phyloP scores from a whole-genome alignment of 1,140 invertebrate species.

The Leguminivora glycinivorella region DNA sequence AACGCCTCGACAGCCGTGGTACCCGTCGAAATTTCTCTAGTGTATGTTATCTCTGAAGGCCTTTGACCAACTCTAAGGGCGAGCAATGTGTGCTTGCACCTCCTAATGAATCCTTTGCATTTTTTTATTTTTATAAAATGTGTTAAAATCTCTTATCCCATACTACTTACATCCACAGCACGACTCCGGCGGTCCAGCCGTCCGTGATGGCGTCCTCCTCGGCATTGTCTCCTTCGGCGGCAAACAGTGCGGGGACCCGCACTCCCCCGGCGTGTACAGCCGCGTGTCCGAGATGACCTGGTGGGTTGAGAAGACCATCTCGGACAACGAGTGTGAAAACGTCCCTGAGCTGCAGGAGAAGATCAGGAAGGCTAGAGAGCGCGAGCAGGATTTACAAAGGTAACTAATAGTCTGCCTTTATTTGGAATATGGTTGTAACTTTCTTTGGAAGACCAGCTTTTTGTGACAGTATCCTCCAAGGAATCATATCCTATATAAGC shows the following conservation, averaged over 20 bases:
- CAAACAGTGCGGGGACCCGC: slow-evolving; percentile 66
- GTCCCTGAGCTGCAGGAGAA: slow-evolving; percentile 57
- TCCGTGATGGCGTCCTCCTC: slow-evolving; percentile 58
- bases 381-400: slow-evolving; percentile 59
- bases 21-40: too few species aligned
- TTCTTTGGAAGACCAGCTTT: too few species aligned
- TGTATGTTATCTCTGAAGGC: too few species aligned
- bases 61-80: too few species aligned
- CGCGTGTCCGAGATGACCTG: slow-evolving; percentile 57
- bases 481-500: too few species aligned
- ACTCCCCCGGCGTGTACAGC: slow-evolving; percentile 65
- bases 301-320: slow-evolving; percentile 62
- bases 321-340: slow-evolving; percentile 50
- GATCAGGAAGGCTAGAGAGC: slow-evolving; percentile 54
- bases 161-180: slow-evolving; percentile 45
- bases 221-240: slow-evolving; percentile 70
- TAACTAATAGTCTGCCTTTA: too few species aligned
- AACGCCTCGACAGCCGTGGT: too few species aligned
- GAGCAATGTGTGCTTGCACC: too few species aligned
- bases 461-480: too few species aligned
- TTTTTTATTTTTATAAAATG: too few species aligned
- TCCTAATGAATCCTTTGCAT: too few species aligned
- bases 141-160: neutral
- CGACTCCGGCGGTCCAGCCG: slow-evolving; percentile 68
- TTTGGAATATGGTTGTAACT: too few species aligned